Percentiles rank a stretch among this genome's conserved stretches.
Conservation (phyloP, 2,113 vertebrate genomes). For the Columba janthina region DNA sequence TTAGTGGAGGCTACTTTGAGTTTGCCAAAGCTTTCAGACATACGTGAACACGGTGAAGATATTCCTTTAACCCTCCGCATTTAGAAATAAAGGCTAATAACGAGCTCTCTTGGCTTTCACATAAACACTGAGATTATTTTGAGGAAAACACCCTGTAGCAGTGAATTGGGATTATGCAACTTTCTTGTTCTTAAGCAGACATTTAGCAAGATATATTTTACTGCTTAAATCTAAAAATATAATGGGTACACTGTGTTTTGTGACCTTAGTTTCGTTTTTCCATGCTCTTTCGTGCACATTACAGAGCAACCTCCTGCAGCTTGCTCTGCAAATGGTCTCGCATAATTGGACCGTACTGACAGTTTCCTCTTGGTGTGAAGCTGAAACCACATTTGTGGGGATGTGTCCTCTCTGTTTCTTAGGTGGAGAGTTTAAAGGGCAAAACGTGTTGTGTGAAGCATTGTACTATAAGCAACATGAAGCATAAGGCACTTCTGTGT, state of each 20-base stretch:
- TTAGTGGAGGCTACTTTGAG: background rate
- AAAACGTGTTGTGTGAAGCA: background rate
- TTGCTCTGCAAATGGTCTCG: background rate
- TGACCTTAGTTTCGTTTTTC: conserved; percentile 48
- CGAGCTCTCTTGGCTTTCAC: background rate
- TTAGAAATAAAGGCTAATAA: background rate
- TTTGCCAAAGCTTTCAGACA: background rate
- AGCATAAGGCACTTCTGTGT: background rate
- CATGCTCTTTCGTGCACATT: background rate
- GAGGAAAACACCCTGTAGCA: background rate
- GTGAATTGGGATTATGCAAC: background rate
- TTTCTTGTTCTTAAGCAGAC: background rate
- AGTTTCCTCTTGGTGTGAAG: background rate
- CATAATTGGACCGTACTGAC: background rate
- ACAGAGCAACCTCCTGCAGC: background rate
- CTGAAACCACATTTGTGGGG: background rate
- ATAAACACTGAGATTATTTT: background rate
- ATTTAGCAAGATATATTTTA: conserved; percentile 37
- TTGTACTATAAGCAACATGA: background rate
- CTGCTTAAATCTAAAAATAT: conserved; percentile 56
- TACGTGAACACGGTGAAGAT: accelerated
- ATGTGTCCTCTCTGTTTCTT: background rate
- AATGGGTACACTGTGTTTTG: conserved; percentile 38
- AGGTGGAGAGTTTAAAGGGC: background rate
- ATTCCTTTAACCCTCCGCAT: background rate